phyloP scores from a whole-genome alignment of 2,888 invertebrate species.

The Ceramica pisi region DNA sequence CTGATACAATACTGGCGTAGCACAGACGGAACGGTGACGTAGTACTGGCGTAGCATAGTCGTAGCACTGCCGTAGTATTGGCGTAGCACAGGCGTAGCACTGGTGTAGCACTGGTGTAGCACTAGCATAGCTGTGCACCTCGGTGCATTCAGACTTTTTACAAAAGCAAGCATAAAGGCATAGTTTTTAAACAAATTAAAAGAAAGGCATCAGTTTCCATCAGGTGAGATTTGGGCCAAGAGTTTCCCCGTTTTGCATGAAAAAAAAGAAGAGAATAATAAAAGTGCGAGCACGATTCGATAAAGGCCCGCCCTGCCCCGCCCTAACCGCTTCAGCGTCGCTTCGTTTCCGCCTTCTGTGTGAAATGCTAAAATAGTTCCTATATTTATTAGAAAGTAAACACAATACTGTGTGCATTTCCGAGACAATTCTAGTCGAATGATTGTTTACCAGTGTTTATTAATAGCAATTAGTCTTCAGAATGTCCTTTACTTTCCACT shows the following conservation, averaged over 20 bases:
- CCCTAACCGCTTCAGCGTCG: conserved; percentile 5
- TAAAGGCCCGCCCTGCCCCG: conserved; percentile 2
- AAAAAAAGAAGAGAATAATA: too few species aligned
- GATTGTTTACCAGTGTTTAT: conserved; percentile 20
- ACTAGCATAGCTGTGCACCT: not conserved
- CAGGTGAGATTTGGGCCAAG: too few species aligned
- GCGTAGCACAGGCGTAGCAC: not conserved
- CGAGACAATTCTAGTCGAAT: conserved; percentile 9
- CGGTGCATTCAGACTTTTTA: too few species aligned
- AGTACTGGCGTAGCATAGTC: not conserved
- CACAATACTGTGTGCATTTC: conserved; percentile 26
- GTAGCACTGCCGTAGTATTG: not conserved
- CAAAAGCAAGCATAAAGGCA: not conserved
- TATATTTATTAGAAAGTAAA: conserved; percentile 1
- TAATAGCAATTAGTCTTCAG: not conserved
- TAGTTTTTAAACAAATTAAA: not conserved
- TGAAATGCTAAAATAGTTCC: not conserved
- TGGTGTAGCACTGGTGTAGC: not conserved
- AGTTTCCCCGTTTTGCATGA: too few species aligned
- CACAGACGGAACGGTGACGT: not conserved
- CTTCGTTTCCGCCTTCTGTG: conserved; percentile 3
- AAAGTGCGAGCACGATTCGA: conserved; percentile 5
- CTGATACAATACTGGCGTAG: not conserved
- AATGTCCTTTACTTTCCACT: conserved; percentile 9
- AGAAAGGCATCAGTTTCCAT: too few species aligned